Conservation (phyloP, 2,113 vertebrate species). For the Xiphias gladius region DNA sequence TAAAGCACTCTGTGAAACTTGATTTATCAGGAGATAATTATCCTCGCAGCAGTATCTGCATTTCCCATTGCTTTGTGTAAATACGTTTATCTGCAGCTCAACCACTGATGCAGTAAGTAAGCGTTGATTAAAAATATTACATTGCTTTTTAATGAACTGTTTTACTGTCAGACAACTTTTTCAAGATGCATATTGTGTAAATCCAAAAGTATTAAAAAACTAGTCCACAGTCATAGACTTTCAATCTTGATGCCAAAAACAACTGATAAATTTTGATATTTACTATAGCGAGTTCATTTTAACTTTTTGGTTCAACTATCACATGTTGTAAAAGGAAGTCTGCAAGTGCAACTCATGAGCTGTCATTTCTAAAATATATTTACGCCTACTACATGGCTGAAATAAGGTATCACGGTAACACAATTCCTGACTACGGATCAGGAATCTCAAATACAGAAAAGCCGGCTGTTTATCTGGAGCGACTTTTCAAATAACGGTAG, state of each 20-base stretch:
- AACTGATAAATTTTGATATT: no score
- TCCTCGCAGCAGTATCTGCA: not conserved
- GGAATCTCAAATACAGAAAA: no score
- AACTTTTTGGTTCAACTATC: no score
- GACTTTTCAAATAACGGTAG: no score
- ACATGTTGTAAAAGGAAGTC: no score
- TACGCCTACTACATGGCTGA: not conserved
- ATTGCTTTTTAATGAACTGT: not conserved
- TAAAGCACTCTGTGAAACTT: no score
- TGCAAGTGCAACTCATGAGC: not conserved
- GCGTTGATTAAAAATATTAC: no score
- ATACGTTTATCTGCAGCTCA: not conserved
- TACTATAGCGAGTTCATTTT: no score
- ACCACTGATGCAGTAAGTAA: not conserved
- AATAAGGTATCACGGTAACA: not conserved
- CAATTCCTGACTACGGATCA: not conserved
- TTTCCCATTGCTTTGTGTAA: not conserved
- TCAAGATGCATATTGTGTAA: not conserved
- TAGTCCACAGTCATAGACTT: no score
- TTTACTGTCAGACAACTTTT: not conserved
- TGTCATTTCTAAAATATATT: no score
- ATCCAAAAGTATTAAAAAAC: not conserved
- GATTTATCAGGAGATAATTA: not conserved
- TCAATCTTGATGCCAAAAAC: no score
- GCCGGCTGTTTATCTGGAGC: no score